Base-by-base conservation (phyloP, 2,113 vertebrate genomes). In the Hiodon tergisus region DNA sequence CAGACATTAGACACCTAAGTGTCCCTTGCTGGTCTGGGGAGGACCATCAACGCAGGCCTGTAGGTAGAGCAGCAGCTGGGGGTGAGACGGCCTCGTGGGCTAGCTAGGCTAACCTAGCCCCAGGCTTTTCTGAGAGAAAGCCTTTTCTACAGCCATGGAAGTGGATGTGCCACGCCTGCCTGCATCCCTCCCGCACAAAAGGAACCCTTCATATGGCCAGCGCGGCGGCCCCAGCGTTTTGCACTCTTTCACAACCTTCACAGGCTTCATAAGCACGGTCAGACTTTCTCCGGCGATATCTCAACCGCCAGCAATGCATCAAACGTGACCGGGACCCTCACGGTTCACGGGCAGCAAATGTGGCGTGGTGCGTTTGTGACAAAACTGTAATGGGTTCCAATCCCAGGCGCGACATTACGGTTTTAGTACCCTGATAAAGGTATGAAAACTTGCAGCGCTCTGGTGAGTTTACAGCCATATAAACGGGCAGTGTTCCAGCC, bases 381-480 rank as follows among this genome's bases (percentile, higher is more conserved):
- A 31, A 46, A 9, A 47, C 0, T 7, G 46, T 10, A 10, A 55
- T 55, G 2, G 3, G 55, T 46, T 57, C 5, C 11, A n/a, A 46
- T 57, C 13, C 70, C 70, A 46, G 57, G 70, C 50, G 70, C 9
- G 60, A 60, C 57, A 50, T n/a, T 16, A 14, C 31, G 5, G 46
- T 71, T 71, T 60, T 60, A 51, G 58, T 71, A 60, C 70, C 70
- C 70, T 59, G 70, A 71, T 31, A 58, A 58, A 71, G n/a, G 55
- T 16, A 14, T 59, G 60, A 71, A 59, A 71, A 71, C 69, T 71
- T 10, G 54, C 11, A 17, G 53, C 58, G 70, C 70, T 71, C 70
- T 46, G 9, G 31, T 4, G 57, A 16, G 16, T 71, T 71, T 71
- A 71, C 70, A 71, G 70, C 70, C 60, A 57, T 59, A 47, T 58